These are phyloP conservation scores for Argyresthia goedartella DNA, from an alignment of 2,888 invertebrate species.

Conservation along the genomic window DNA sequence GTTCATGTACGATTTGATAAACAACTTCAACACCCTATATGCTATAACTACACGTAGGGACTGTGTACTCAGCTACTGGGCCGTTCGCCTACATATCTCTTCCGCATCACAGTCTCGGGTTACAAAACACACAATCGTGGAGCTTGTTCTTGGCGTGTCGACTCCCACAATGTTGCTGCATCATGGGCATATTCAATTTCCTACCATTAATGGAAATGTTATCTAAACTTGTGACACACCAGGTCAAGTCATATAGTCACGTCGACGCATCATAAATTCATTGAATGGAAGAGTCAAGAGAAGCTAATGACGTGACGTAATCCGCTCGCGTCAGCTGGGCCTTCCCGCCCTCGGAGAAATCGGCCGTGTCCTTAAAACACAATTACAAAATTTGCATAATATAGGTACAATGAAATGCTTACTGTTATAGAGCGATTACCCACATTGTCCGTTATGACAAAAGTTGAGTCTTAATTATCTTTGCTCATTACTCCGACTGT, in stretches of 20 bases:
- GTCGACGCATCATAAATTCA: no score
- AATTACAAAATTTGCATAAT: constrained; percentile 17
- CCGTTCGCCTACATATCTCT: constrained; percentile 12
- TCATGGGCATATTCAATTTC: no score
- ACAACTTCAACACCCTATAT: no score
- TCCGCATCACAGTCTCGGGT: constrained; percentile 16
- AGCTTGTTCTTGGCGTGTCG: constrained; percentile 4
- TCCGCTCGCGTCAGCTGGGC: constrained; percentile 16
- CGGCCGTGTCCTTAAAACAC: constrained; percentile 24
- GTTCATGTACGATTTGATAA: neutral
- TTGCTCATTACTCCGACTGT: neutral
- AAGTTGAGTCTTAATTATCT: neutral
- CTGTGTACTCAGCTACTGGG: neutral
- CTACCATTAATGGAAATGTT: neutral
- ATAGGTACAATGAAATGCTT: constrained; percentile 7
- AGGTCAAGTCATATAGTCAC: no score
- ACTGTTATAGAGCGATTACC: no score
- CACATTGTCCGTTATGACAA: neutral
- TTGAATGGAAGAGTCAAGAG: neutral
- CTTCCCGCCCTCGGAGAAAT: constrained; percentile 28
- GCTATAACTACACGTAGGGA: neutral
- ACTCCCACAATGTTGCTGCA: no score
- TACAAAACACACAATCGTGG: constrained; percentile 13
- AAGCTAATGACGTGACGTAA: constrained; percentile 25
- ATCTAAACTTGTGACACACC: neutral